Base-by-base conservation (phyloP, 2,888 invertebrate genomes). In the Agonopterix heracliana region DNA sequence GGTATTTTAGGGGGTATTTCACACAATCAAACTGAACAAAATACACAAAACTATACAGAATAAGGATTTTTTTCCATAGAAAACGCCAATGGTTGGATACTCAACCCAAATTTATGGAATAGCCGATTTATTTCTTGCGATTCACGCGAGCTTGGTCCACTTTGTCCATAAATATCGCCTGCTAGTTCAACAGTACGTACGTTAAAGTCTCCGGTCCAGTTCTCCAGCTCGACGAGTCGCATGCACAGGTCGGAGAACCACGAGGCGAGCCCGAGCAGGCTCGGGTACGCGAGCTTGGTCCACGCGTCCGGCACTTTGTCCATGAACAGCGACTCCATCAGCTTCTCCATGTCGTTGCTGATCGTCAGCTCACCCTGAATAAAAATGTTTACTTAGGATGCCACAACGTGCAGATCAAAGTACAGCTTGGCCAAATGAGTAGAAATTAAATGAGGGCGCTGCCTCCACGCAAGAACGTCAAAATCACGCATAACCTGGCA, bases 181-280 rank as follows among this genome's bases (percentile, higher is more conserved):
- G n/a, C 93, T 86, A 96, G 17, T 26, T 26, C 26, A 26, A 26
- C 26, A 26, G 9, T 36, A 49, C 51, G 14, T 34, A 92, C 92
- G 55, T 89, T 90, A 61, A 98, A 98, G 78, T 98, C 98, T 0
- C 93, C 91, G 2, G 95, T 92, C 98, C 98, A 98, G 53, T 90
- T 92, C 70, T 97, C 95, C 1, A 97, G 84, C 67, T 96, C 96
- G 52, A 91, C 91, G 36, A 96, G 90, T 47, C 98, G 89, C 41
- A 92, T 81, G 53, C 95, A 90, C 45, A 98, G 90, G 80, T 98
- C 98, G 0, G 93, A 92, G 75, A 96, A 95, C 98, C 98, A 98
- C 0, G 93, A 91, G 2, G 93, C 93, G 38, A 98, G 86, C 0
- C 95, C 94, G 49, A 95, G 86, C 58, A 95, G 88, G 44, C 97